Evolutionary conservation across 2,888 invertebrate genomes (phyloP), one percentile per base, ranked within the genome.

Genomic region (Hecatera dysodea): DNA sequence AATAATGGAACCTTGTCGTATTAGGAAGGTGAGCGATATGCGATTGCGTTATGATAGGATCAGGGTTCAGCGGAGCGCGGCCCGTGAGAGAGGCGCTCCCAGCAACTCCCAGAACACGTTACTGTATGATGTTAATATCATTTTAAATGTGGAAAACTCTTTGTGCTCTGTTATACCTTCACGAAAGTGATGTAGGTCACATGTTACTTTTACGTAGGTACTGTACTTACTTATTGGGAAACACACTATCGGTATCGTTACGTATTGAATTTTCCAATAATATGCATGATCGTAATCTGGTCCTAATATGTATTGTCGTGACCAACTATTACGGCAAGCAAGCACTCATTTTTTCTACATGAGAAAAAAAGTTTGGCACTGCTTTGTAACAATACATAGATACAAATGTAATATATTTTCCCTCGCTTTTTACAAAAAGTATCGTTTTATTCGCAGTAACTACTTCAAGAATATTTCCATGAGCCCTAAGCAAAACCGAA

Each of bases 41-140:
- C 93, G 92, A 95, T 95, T 95, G 93, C 95, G 93, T 94, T 96
- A 95, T 95, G 95, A 95, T 95, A 94, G 95, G 95, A 96, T 96
- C 95, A 92, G 95, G 90, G 91, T 92, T 93, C 94, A 92, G 73
- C 88, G 92, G 89, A 93, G 95, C 95, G 91, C 92, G 89, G 87
- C 85, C 88, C 87, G 86, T 87, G 87, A 88, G 89, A 90, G 89
- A 88, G 87, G 86, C 87, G 90, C 89, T 90, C 83, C 87, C 82
- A 90, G 87, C 82, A 79, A 87, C 87, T 90, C 87, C 86, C 84
- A 82, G 83, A 84, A 87, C 91, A 89, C 89, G 90, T 90, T 89
- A 90, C 89, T 89, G 84, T 93, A 91, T 91, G 90, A 93, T 90
- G 90, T 89, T 94, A 93, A 93, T 93, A 90, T 91, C 87, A 90